These are phyloP conservation scores for Nomada fucata DNA, from an alignment of 2,888 invertebrate species.

Conservation along the genomic window DNA sequence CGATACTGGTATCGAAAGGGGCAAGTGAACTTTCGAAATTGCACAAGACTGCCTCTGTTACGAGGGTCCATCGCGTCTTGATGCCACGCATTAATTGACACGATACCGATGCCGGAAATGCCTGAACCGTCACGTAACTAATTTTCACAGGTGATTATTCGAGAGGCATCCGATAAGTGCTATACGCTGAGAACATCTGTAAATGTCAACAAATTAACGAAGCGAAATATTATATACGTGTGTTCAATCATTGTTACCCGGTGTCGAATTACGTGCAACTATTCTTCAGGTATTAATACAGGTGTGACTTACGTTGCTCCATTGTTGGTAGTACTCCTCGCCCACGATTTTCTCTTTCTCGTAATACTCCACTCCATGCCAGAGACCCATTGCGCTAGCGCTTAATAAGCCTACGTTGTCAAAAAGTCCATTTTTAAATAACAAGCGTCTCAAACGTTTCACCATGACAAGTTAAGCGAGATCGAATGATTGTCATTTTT, in stretches of 20 bases:
- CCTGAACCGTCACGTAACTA: slow-evolving; percentile 18
- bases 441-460: background rate
- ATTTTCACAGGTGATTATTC: slow-evolving; percentile 20
- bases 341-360: slow-evolving; percentile 97
- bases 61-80: slow-evolving; percentile 20
- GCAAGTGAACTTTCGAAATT: slow-evolving; percentile 41
- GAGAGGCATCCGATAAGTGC: background rate
- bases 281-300: background rate
- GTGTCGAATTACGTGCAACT: background rate
- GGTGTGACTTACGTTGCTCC: slow-evolving; percentile 91
- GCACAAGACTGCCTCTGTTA: slow-evolving; percentile 22
- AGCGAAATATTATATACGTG: no score
- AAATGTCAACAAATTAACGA: slow-evolving; percentile 23
- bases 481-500: background rate
- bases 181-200: background rate
- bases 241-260: background rate
- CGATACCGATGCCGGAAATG: slow-evolving; percentile 29
- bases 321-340: slow-evolving; percentile 96
- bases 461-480: no score
- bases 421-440: slow-evolving; percentile 11
- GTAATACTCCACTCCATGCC: slow-evolving; percentile 98
- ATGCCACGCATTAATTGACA: slow-evolving; percentile 31
- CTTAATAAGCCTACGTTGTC: slow-evolving; percentile 90
- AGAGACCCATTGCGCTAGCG: slow-evolving; percentile 97
- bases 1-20: slow-evolving; percentile 19